Percentiles rank a stretch among this genome's conserved stretches.
Conservation (phyloP, 2,888 invertebrate species). For the Ichneumoninae sp. region DNA sequence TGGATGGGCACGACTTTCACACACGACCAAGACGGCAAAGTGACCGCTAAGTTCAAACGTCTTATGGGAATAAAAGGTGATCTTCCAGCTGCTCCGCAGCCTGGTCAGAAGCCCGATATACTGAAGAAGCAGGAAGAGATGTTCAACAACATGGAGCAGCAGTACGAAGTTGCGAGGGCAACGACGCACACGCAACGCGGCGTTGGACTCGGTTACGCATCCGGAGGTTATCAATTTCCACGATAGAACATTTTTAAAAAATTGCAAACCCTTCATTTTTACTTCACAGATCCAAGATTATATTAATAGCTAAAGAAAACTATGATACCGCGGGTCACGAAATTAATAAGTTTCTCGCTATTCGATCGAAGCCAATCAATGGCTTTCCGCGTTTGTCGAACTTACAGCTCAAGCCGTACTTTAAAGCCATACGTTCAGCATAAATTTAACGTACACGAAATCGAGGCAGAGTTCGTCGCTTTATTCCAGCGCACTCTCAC, state of each 20-base stretch:
- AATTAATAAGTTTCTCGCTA: conserved; percentile 12
- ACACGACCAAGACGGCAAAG: conserved; percentile 96
- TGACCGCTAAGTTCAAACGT: conserved; percentile 97
- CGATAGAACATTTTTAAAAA: conserved; percentile 80
- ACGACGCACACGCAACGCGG: conserved; percentile 98
- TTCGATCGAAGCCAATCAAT: not conserved
- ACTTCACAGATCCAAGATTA: conserved; percentile 33
- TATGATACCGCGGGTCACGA: conserved; percentile 15
- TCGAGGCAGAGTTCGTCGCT: not conserved
- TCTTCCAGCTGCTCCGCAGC: conserved; percentile 79
- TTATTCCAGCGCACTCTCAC: conserved; percentile 8
- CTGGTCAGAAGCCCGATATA: conserved; percentile 86
- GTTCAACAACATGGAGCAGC: conserved; percentile 97
- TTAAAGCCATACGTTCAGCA: conserved; percentile 20
- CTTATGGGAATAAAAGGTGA: conserved; percentile 96
- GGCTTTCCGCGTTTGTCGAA: conserved; percentile 19
- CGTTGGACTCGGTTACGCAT: conserved; percentile 92
- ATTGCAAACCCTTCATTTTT: conserved; percentile 27
- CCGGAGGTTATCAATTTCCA: conserved; percentile 86
- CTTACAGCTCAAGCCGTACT: not conserved
- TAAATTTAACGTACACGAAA: not conserved
- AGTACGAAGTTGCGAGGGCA: conserved; percentile 97
- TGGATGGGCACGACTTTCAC: conserved; percentile 96
- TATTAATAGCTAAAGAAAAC: conserved; percentile 36
- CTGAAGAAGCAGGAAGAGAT: conserved; percentile 92